phyloP scores from a whole-genome alignment of 2,888 invertebrate species.

The Psylliodes chrysocephalus region DNA sequence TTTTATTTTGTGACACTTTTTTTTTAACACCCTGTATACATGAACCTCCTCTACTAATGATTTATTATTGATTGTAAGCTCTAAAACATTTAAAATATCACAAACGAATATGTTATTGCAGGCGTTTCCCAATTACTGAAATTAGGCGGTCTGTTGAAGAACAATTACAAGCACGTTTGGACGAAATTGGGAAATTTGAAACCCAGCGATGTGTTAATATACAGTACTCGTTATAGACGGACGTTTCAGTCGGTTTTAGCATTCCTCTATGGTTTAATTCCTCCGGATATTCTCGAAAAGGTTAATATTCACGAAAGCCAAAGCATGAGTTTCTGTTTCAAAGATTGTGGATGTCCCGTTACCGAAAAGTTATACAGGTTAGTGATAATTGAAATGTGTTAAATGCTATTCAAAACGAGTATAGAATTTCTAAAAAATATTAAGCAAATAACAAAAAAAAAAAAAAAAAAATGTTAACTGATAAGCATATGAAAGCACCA shows the following conservation, averaged over 20 bases:
- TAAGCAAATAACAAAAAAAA: too few species aligned
- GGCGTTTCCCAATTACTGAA: conserved; percentile 80
- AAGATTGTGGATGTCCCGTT: conserved; percentile 83
- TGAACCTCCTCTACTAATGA: too few species aligned
- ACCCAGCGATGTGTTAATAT: conserved; percentile 73
- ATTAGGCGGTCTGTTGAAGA: conserved; percentile 76
- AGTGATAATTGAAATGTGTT: too few species aligned
- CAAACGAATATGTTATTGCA: conserved; percentile 26
- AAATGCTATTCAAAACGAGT: too few species aligned
- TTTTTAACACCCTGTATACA: too few species aligned
- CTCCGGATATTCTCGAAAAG: conserved; percentile 73
- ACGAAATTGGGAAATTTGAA: conserved; percentile 64
- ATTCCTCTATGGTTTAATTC: conserved; percentile 77
- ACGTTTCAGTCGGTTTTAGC: conserved; percentile 92
- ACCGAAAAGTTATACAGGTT: conserved; percentile 71
- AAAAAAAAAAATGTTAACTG: too few species aligned
- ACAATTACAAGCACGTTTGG: conserved; percentile 68
- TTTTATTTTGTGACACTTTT: too few species aligned
- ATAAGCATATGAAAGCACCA: too few species aligned
- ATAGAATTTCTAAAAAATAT: too few species aligned
- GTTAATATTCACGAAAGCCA: conserved; percentile 79
- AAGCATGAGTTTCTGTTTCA: conserved; percentile 86
- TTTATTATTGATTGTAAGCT: too few species aligned
- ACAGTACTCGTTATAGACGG: conserved; percentile 86
- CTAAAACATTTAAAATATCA: too few species aligned